phyloP scores from a whole-genome alignment of 2,113 vertebrate species.

The Verasper variegatus region DNA sequence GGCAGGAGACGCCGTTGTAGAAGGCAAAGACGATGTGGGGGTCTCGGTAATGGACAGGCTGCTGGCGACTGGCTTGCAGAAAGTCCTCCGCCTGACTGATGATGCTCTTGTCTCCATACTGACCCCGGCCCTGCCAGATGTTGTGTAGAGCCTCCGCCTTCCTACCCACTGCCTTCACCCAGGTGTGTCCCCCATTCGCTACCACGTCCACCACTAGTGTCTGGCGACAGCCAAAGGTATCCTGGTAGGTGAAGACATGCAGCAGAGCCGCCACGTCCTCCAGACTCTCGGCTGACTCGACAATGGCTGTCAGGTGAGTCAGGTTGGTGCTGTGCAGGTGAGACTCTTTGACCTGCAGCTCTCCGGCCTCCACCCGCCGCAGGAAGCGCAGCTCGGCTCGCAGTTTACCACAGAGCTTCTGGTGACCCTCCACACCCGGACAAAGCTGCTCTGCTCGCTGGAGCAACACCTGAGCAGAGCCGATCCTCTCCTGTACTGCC shows the following conservation, averaged over 20 bases:
- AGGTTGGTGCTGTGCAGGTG: conserved; percentile 97
- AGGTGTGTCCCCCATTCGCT: conserved; percentile 90
- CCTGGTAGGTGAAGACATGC: conserved; percentile 90
- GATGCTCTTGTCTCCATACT: conserved; percentile 94
- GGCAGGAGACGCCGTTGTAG: conserved; percentile 93
- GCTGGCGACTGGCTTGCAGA: conserved; percentile 90
- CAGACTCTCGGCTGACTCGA: conserved; percentile 90
- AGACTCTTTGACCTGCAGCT: conserved; percentile 90
- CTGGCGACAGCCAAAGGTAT: conserved; percentile 82
- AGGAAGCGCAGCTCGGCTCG: conserved; percentile 94
- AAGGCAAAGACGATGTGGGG: conserved; percentile 95
- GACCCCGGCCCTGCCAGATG: conserved; percentile 96
- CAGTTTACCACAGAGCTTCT: conserved; percentile 92
- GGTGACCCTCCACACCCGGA: conserved; percentile 87
- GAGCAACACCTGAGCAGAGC: conserved; percentile 87
- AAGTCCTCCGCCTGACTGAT: conserved; percentile 93
- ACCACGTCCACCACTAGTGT: conserved; percentile 94
- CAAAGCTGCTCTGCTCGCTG: conserved; percentile 87
- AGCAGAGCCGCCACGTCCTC: conserved; percentile 89
- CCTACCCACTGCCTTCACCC: conserved; percentile 96
- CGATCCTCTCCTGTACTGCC: conserved; percentile 88
- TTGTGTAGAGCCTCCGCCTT: conserved; percentile 97
- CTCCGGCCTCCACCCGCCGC: conserved; percentile 88
- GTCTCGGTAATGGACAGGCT: conserved; percentile 90
- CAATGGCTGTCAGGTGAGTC: conserved; percentile 91